Evolutionary conservation across 2,888 invertebrate genomes (phyloP).

Genomic region (Archips crataeganus): DNA sequence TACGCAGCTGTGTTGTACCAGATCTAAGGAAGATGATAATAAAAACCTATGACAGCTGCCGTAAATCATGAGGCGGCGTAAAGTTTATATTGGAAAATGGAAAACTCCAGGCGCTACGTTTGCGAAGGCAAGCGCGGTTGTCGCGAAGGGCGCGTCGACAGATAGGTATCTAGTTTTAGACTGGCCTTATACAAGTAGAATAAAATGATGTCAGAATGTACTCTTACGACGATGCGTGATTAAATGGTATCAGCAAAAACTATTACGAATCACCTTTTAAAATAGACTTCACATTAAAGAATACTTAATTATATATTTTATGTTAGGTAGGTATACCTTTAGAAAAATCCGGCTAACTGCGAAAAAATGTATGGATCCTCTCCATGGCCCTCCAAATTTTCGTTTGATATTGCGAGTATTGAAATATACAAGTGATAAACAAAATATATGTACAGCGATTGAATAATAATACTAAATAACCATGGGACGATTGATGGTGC

Average conservation of each 20-base stretch:
- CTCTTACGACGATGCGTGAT: background rate
- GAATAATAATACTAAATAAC: too few species aligned
- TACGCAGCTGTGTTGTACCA: conserved; percentile 33
- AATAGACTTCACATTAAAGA: too few species aligned
- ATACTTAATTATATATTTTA: too few species aligned
- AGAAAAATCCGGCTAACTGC: too few species aligned
- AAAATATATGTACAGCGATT: too few species aligned
- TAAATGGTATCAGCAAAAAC: background rate
- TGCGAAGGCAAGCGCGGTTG: conserved; percentile 2
- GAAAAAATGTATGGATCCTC: too few species aligned
- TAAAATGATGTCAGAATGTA: background rate
- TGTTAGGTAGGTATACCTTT: too few species aligned
- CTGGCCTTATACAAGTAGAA: background rate
- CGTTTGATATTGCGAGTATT: too few species aligned
- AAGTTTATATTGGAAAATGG: conserved; percentile 38
- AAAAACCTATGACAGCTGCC: conserved; percentile 38
- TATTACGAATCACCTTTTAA: background rate
- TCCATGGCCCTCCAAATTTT: too few species aligned
- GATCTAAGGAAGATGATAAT: conserved; percentile 41
- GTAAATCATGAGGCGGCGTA: conserved; percentile 27
- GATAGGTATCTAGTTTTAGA: background rate
- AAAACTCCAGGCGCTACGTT: conserved; percentile 10
- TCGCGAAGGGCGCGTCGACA: conserved; percentile 8
- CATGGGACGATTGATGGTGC: too few species aligned
- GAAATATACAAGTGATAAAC: too few species aligned